Evolutionary conservation across 2,888 invertebrate genomes (phyloP).

Genomic region (Himalopsyche anomala): DNA sequence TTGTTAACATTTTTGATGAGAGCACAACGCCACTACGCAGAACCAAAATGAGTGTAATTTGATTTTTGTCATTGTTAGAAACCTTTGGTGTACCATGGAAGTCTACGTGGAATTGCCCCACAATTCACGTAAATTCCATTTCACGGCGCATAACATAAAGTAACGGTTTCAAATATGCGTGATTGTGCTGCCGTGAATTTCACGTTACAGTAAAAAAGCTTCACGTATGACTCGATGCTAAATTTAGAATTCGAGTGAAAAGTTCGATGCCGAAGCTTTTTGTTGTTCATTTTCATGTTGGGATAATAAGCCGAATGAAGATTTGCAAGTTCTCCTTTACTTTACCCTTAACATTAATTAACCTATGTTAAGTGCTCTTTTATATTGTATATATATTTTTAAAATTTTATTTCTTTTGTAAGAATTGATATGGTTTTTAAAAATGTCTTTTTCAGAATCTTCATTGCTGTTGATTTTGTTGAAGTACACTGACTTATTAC

Average conservation of each 20-base stretch:
- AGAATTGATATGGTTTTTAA: no score
- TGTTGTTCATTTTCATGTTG: no score
- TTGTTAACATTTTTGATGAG: constrained; percentile 13
- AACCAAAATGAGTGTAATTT: constrained; percentile 37
- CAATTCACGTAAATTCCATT: constrained; percentile 52
- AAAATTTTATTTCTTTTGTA: no score
- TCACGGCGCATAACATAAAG: constrained; percentile 47
- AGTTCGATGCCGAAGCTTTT: no score
- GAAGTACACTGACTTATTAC: no score
- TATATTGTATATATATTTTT: no score
- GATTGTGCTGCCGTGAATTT: constrained; percentile 13
- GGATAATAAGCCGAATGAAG: no score
- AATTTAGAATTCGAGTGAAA: constrained; percentile 7
- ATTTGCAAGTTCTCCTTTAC: no score
- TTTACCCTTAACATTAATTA: no score
- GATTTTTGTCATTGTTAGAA: constrained; percentile 27
- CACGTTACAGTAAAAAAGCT: constrained; percentile 26
- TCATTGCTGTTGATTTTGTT: no score
- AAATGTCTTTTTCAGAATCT: no score
- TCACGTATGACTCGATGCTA: constrained; percentile 13
- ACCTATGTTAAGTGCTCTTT: no score
- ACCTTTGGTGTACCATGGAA: neutral
- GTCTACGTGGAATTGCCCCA: constrained; percentile 36
- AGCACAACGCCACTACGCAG: neutral
- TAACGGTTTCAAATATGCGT: constrained; percentile 39